phyloP scores from a whole-genome alignment of 2,888 invertebrate species.

The Stomorhina lunata region DNA sequence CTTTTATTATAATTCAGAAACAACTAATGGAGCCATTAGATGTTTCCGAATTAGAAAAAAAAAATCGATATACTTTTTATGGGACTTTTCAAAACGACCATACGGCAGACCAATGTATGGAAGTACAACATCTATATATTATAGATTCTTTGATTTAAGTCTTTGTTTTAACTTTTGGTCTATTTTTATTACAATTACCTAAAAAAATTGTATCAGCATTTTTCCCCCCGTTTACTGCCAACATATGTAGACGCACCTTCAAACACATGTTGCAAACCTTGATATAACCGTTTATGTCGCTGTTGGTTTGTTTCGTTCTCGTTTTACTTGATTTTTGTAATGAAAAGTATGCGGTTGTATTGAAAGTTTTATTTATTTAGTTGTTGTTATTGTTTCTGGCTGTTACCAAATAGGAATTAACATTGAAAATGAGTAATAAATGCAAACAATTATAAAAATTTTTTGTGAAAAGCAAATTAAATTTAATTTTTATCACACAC shows the following conservation, averaged over 20 bases:
- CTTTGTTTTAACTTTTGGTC: too few species aligned
- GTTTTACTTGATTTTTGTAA: background rate
- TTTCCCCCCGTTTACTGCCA: constrained; percentile 21
- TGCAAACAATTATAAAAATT: background rate
- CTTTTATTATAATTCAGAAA: too few species aligned
- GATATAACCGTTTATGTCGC: constrained; percentile 25
- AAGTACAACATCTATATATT: too few species aligned
- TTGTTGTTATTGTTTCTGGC: background rate
- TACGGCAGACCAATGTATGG: too few species aligned
- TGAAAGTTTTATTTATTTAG: background rate
- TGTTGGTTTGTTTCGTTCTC: background rate
- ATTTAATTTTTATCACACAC: background rate
- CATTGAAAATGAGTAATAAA: constrained; percentile 48
- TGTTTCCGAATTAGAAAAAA: too few species aligned
- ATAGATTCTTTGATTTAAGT: too few species aligned
- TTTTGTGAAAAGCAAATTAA: too few species aligned
- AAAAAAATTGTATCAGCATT: too few species aligned
- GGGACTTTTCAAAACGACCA: too few species aligned
- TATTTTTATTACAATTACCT: too few species aligned
- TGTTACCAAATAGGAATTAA: constrained; percentile 52
- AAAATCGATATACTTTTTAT: too few species aligned
- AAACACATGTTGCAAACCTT: constrained; percentile 34
- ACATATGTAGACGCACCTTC: background rate
- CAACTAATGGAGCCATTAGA: too few species aligned
- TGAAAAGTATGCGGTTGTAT: constrained; percentile 1